Conservation (phyloP, 2,113 vertebrate species). For the Oxyura jamaicensis region DNA sequence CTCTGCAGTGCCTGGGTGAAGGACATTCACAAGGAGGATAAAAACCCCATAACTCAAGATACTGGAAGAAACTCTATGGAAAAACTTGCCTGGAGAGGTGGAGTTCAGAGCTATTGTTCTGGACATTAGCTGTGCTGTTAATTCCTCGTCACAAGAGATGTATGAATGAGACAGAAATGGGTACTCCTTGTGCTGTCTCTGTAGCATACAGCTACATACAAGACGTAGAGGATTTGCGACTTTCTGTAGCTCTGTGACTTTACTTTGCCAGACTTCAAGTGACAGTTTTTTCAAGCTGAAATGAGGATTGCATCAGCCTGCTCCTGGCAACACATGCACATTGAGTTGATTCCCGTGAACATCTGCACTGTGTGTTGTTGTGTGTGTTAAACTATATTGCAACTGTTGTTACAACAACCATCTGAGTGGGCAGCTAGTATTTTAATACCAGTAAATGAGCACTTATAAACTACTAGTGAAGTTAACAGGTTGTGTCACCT, state of each 20-base stretch:
- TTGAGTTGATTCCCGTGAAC: background rate
- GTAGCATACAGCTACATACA: background rate
- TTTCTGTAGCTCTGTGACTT: background rate
- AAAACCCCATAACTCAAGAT: background rate
- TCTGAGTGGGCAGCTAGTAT: background rate
- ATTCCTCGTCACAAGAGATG: background rate
- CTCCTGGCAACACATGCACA: background rate
- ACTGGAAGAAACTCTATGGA: background rate
- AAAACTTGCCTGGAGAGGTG: background rate
- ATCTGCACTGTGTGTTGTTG: background rate
- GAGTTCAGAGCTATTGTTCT: background rate
- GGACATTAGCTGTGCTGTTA: background rate
- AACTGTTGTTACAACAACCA: background rate
- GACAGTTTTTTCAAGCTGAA: background rate
- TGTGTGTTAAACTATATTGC: background rate
- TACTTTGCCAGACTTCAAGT: background rate
- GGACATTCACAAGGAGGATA: background rate
- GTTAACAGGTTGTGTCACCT: background rate
- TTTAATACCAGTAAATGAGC: background rate
- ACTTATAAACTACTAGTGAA: background rate
- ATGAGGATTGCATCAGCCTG: background rate
- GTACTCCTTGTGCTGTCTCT: background rate
- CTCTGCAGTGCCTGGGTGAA: background rate
- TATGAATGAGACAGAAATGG: fast-evolving
- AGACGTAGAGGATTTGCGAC: background rate